A percentile compares a stretch with the other conserved stretches of the same genome.
Conservation (phyloP, 1,140 invertebrate genomes). For the Phenacoccus solenopsis region DNA sequence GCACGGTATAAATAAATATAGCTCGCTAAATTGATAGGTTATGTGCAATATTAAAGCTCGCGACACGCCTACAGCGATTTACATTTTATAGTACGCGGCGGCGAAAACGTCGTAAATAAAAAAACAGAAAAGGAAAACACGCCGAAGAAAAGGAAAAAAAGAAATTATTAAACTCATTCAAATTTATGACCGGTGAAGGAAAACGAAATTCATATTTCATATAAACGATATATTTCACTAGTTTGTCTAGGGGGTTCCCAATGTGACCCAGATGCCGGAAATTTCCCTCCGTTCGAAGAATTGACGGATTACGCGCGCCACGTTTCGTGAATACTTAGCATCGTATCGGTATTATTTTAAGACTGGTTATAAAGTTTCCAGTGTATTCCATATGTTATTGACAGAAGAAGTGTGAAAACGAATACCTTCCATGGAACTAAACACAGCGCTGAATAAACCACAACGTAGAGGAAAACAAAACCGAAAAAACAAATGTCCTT, state of each 20-base stretch:
- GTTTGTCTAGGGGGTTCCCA: not conserved
- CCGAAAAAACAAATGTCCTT: no score
- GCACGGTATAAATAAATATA: not conserved
- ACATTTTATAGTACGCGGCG: not conserved
- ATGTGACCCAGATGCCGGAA: no score
- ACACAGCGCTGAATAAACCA: no score
- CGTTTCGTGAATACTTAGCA: no score
- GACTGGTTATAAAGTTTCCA: no score
- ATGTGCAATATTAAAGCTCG: not conserved
- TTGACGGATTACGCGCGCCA: no score
- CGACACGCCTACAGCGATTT: not conserved
- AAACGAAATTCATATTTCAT: slow-evolving; percentile 3
- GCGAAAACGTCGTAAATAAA: not conserved
- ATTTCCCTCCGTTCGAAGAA: no score
- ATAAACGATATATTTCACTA: not conserved
- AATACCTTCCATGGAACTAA: no score
- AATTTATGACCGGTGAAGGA: not conserved
- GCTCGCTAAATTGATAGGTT: not conserved
- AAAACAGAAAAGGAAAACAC: not conserved
- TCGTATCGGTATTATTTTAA: no score
- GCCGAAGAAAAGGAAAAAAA: not conserved
- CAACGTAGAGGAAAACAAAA: no score
- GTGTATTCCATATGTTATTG: no score
- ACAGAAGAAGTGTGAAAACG: no score
- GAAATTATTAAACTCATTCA: not conserved